Evolutionary conservation across 1,140 invertebrate genomes (phyloP).

Genomic region (Eurosta solidaginis): DNA sequence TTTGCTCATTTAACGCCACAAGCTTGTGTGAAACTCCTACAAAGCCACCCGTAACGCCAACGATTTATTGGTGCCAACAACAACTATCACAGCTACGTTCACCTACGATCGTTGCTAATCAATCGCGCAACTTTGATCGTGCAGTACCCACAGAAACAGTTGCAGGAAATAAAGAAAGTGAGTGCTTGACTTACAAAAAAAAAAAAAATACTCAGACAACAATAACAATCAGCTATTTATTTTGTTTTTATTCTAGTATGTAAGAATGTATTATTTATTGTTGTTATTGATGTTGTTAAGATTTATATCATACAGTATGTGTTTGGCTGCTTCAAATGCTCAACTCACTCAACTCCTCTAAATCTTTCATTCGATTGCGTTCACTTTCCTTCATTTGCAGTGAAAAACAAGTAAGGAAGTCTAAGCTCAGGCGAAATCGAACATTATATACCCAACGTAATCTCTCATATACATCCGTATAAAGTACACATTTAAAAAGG

Average conservation of each 20-base stretch:
- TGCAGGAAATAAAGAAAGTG: constrained; percentile 12
- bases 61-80: too few species aligned
- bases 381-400: neutral
- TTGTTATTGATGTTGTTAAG: constrained; percentile 13
- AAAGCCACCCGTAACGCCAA: neutral
- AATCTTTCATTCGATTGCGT: neutral
- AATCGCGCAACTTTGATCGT: constrained; percentile 10
- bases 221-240: neutral
- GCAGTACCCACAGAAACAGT: neutral
- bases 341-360: neutral
- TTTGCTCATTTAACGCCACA: neutral
- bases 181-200: too few species aligned
- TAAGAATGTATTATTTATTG: neutral
- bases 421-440: neutral
- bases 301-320: too few species aligned
- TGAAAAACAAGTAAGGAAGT: neutral
- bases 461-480: too few species aligned
- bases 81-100: neutral
- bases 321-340: neutral
- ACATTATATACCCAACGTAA: too few species aligned
- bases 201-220: neutral
- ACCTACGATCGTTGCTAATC: neutral
- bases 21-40: neutral
- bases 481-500: too few species aligned
- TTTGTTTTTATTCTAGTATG: neutral